Evolutionary conservation across 1,140 invertebrate genomes (phyloP).

Genomic region (Leptopilina clavipes): DNA sequence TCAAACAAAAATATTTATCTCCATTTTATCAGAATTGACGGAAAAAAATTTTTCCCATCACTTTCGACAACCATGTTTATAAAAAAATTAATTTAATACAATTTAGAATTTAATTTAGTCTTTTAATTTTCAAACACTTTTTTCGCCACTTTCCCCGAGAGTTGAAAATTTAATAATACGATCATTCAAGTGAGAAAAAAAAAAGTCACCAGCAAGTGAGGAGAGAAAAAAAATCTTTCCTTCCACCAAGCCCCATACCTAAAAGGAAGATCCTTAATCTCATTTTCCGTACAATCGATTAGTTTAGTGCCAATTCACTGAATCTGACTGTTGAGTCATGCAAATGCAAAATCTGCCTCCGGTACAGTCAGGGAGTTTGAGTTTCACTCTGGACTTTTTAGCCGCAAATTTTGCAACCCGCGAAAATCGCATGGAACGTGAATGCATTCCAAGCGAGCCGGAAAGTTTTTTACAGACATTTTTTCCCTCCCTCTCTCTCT

Average conservation of each 20-base stretch:
- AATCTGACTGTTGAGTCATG: slow-evolving; percentile 25
- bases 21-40: too few relatives aligned
- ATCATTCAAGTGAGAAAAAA: background rate
- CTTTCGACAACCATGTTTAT: too few relatives aligned
- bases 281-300: slow-evolving; percentile 26
- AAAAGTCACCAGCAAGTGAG: background rate
- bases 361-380: slow-evolving; percentile 11
- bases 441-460: slow-evolving; percentile 21
- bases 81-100: too few relatives aligned
- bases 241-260: too few relatives aligned
- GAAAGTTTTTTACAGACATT: background rate
- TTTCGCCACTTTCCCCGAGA: background rate
- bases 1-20: background rate
- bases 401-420: slow-evolving; percentile 30
- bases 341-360: slow-evolving; percentile 21
- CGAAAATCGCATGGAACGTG: slow-evolving; percentile 23
- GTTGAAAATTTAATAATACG: background rate
- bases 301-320: slow-evolving; percentile 11
- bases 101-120: too few relatives aligned
- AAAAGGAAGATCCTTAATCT: slow-evolving; percentile 6
- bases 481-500: background rate
- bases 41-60: too few relatives aligned
- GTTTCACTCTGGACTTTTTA: slow-evolving; percentile 2
- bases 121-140: background rate
- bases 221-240: background rate